Conservation (phyloP, 2,797 vertebrate species). For the Sciurus carolinensis region DNA sequence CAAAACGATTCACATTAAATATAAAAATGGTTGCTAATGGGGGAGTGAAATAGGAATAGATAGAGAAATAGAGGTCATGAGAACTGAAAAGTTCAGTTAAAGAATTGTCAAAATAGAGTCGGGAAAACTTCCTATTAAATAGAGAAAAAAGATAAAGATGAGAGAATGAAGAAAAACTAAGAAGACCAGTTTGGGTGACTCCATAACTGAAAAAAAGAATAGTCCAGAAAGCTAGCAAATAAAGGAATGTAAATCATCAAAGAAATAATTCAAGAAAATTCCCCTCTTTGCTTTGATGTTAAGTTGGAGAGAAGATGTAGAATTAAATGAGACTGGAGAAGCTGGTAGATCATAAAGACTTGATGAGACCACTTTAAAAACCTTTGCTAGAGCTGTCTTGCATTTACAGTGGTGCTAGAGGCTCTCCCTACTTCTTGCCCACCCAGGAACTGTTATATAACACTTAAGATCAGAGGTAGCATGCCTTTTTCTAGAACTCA, state of each 20-base stretch:
- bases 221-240: neutral
- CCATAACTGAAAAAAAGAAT: neutral
- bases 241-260: neutral
- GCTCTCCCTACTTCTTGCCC: neutral
- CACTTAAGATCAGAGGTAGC: neutral
- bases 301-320: neutral
- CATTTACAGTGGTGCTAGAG: neutral
- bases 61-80: neutral
- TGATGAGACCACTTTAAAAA: neutral
- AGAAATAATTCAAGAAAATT: neutral
- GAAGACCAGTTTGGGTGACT: neutral
- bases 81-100: conserved; percentile 43
- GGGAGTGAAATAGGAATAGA: neutral
- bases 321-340: neutral
- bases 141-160: neutral
- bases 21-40: neutral
- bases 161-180: neutral
- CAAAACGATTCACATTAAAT: neutral
- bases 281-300: neutral
- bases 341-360: neutral
- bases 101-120: conserved; percentile 10
- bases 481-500: neutral
- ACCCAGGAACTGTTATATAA: neutral
- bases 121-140: neutral
- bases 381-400: neutral